Evolutionary conservation across 2,888 invertebrate species (phyloP), one percentile per base, ranked within the genome.

Genomic region (Blera fallax): DNA sequence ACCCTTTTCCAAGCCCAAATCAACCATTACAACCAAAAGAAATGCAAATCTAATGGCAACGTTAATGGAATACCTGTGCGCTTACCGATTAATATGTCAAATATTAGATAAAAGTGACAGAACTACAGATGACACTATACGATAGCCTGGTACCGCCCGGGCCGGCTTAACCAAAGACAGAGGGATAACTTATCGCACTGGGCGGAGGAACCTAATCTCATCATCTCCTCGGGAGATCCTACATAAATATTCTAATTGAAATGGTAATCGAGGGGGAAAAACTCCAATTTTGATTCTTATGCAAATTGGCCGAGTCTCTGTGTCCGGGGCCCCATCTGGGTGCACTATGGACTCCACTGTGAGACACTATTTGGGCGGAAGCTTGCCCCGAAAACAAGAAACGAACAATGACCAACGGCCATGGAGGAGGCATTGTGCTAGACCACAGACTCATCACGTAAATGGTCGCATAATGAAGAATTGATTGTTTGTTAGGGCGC

Each of bases 181-280:
- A 29, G 56, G 34, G 73, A 69, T 81, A 74, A 74, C 62, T 62
- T 69, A 74, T 74, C 65, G 43, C 32, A 58, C 16, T 14, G 45
- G 40, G 43, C 40, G n/a, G 29, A 34, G 34, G 11, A 34, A 60
- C 48, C 54, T 40, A 52, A 69, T 65, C 64, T 70, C 40, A 58
- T 60, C 32, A 77, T 77, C 76, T 76, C 76, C 16, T 81, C 54
- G 48, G 72, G 67, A 81, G 58, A 65, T 58, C 56, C 64, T 65
- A 58, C 76, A 85, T 69, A 74, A 70, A 58, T 74, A 76, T 85
- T 85, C 85, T 81, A 80, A 85, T 85, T 76, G 85, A 85, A 76
- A 74, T 80, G 64, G 69, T 69, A 80, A 80, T 80, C 79, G 43
- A 54, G 54, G 24, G 29, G 32, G 67, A 24, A 45, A 45, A 58